These are phyloP conservation scores for Upupa epops DNA, from an alignment of 2,113 vertebrate species.

Conservation along the genomic window DNA sequence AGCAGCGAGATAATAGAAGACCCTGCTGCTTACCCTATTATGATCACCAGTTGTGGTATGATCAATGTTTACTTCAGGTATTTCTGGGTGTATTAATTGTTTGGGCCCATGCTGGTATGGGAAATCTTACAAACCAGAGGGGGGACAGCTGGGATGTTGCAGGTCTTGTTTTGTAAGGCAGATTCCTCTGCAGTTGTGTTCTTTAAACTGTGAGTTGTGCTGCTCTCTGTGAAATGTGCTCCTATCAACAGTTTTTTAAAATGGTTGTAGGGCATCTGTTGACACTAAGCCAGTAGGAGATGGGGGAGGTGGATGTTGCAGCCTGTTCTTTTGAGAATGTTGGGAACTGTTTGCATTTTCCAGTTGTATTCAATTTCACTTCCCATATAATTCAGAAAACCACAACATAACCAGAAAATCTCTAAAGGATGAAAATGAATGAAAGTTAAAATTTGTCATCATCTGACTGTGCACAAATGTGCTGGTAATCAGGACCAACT, in stretches of 20 bases:
- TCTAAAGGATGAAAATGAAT: neutral
- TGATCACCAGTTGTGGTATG: neutral
- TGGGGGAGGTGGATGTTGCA: neutral
- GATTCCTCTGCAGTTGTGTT: neutral
- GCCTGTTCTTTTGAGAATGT: neutral
- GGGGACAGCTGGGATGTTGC: neutral
- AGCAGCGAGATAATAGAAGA: slow-evolving; percentile 28
- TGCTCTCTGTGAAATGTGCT: neutral
- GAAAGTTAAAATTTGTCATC: slow-evolving; percentile 21
- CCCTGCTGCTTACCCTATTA: slow-evolving; percentile 5
- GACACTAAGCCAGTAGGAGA: neutral
- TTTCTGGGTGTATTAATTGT: slow-evolving; percentile 17
- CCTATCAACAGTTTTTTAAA: neutral
- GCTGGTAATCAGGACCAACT: slow-evolving; percentile 53
- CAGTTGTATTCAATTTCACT: neutral
- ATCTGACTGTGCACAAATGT: slow-evolving; percentile 29
- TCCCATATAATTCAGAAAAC: neutral
- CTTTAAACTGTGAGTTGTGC: neutral
- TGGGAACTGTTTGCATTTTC: neutral
- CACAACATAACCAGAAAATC: neutral
- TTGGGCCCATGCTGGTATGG: neutral
- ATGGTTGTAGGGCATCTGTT: neutral
- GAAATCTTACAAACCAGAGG: neutral
- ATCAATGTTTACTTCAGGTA: slow-evolving; percentile 1
- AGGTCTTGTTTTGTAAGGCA: neutral